Evolutionary conservation across 2,888 invertebrate species (phyloP), one percentile per base, ranked within the genome.

Genomic region (Nephrotoma guestfalica): DNA sequence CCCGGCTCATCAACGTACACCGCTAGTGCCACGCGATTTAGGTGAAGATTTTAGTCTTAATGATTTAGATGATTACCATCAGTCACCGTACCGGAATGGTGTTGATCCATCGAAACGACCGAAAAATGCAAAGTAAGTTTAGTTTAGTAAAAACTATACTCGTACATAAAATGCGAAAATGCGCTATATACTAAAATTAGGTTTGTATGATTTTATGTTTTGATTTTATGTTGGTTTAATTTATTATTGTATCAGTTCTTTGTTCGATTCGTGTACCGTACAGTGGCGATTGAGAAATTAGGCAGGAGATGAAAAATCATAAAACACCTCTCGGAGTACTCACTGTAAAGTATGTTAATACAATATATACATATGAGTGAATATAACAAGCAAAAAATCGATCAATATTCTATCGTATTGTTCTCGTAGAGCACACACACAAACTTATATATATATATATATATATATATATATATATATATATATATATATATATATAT

Each of bases 111-210:
- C 90, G 89, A 90, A 92, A 92, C 51, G 41, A 9, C 97, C 97
- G 89, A 97, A 97, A 93, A 97, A 97, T 94, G 97, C 97, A 92
- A 97, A 97, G 97, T 97, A 92, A 96, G 97, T 95, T 89, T 87
- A 87, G 87, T 41, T 30, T 15, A 18, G 7, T 57, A 30, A 30
- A 30, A 30, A 0, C 30, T 30, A 30, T 30, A 30, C 30, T 30
- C 30, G 4, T 71, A 7, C 4, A 4, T 47, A 47, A 30, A 30
- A 18, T 6, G 7, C 57, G 2, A 30, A 43, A 43, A 43, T 43
- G 43, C 7, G 51, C 51, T 51, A 51, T 51, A 18, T 51, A 51
- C 51, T 51, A 51, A 51, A 71, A 71, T 71, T 71, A 30, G 18
- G 30, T 71, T 71, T 71, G 71, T 71, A 71, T 71, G 71, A 71